Conservation (phyloP, 23 tunicate species). For the Oikopleura dioica region DNA sequence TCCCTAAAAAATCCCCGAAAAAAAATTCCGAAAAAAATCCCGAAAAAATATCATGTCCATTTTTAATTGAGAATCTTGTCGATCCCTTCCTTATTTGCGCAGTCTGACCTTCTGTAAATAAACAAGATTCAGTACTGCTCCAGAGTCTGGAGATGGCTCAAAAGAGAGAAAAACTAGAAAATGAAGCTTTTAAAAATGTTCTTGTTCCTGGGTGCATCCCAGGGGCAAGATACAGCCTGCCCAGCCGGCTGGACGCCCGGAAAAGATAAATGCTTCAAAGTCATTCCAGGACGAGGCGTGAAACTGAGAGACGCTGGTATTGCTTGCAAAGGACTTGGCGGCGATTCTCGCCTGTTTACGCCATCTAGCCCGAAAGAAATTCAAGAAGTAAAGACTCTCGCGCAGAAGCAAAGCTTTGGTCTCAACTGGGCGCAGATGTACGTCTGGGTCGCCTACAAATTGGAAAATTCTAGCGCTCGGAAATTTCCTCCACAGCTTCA, state of each 20-base stretch:
- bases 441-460: not conserved
- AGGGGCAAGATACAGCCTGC: not conserved
- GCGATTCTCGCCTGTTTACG: not conserved
- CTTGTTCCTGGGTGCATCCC: not conserved
- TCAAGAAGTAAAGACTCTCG: not conserved
- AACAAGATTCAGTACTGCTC: too few species aligned
- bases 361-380: not conserved
- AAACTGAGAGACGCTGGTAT: not conserved
- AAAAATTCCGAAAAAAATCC: too few species aligned
- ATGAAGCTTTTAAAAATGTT: too few species aligned
- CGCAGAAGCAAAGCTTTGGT: not conserved
- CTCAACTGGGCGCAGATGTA: not conserved
- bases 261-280: slow-evolving; percentile 4
- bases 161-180: too few species aligned
- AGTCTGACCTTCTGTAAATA: too few species aligned
- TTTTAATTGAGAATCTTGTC: too few species aligned
- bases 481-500: too few species aligned
- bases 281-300: not conserved
- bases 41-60: too few species aligned
- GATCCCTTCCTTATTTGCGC: too few species aligned
- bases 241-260: not conserved
- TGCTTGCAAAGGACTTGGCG: not conserved
- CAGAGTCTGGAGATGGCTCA: too few species aligned
- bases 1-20: too few species aligned
- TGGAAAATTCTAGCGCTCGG: not conserved